phyloP scores from a whole-genome alignment of 2,888 invertebrate genomes.

The Troides aeacus region DNA sequence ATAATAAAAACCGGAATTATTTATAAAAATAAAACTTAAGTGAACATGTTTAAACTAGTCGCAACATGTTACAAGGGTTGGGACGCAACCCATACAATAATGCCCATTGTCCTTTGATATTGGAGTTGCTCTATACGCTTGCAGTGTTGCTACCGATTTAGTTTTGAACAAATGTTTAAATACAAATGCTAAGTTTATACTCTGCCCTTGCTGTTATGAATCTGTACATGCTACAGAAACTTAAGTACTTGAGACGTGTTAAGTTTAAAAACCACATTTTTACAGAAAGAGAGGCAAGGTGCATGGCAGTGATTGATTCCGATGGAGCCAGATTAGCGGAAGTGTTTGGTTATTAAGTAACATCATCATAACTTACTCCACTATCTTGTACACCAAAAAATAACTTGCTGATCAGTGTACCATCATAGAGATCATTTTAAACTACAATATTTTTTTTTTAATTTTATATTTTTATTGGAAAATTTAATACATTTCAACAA shows the following conservation, averaged over 20 bases:
- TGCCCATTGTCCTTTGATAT: too few relatives aligned
- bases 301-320: constrained; percentile 94
- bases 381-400: constrained; percentile 94
- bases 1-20: too few relatives aligned
- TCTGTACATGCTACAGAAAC: constrained; percentile 89
- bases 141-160: constrained; percentile 96
- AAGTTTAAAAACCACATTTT: constrained; percentile 83
- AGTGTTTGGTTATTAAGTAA: constrained; percentile 87
- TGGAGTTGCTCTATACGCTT: constrained; percentile 94
- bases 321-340: constrained; percentile 89
- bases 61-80: too few relatives aligned
- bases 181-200: constrained; percentile 89
- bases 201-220: constrained; percentile 97
- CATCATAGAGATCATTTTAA: constrained; percentile 35
- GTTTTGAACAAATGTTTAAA: constrained; percentile 91
- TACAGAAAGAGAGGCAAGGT: constrained; percentile 87
- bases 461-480: constrained; percentile 33
- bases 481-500: constrained; percentile 34
- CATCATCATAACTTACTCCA: constrained; percentile 88
- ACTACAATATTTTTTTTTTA: constrained; percentile 10
- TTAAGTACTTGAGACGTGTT: constrained; percentile 91
- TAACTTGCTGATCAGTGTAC: constrained; percentile 87
- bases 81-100: too few relatives aligned
- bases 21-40: too few relatives aligned
- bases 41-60: too few relatives aligned